Evolutionary conservation across 2,113 vertebrate species (phyloP), one percentile per base, ranked within the genome.

Genomic region (Gallinago jamesoni): DNA sequence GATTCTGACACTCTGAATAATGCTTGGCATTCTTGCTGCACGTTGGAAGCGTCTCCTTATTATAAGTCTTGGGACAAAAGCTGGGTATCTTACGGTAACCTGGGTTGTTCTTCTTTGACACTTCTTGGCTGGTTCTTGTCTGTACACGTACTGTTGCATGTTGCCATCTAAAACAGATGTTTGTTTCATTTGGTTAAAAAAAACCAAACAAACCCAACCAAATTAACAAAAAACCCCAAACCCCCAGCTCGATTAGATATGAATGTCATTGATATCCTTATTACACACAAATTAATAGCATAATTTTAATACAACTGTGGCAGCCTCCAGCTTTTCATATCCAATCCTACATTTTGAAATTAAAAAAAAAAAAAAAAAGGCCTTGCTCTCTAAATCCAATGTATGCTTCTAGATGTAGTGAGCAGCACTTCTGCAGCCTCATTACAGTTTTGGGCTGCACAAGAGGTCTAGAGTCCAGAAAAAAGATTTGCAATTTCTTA

Each of bases 121-220:
- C 45, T 95, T 97, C 28, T 74, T 98, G 79, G 90, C 87, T 45
- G 98, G 97, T 52, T 98, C 98, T 84, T 97, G 98, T 93, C 97
- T 98, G 90, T 99, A 99, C 35, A 98, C 98, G 1, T 99, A 99
- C 96, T 98, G 99, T 94, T 99, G 99, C 76, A 99, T 96, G 17
- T 89, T 86, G 69, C 99, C 99, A 56, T 99, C 99, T 99, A 27
- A 10, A 93, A 25, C 0, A 83, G 37, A 43, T 3, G 0, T 69
- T 63, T 23, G 25, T 66, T 74, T 59, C 8, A 25, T 59, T 68
- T 52, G 31, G 22, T 77, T 27, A 12, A 72, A 78, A 7, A 48
- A 43, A 64, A 28, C n/a, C n/a, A 14, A 18, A 3, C 6, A 30
- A 43, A 55, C 28, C 14, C 37, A 64, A 37, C 7, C 17, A 30